A percentile compares a stretch with the other conserved stretches of the same genome.
Evolutionary conservation across 1,140 invertebrate species (phyloP).

Genomic region (Drosophila prosaltans): DNA sequence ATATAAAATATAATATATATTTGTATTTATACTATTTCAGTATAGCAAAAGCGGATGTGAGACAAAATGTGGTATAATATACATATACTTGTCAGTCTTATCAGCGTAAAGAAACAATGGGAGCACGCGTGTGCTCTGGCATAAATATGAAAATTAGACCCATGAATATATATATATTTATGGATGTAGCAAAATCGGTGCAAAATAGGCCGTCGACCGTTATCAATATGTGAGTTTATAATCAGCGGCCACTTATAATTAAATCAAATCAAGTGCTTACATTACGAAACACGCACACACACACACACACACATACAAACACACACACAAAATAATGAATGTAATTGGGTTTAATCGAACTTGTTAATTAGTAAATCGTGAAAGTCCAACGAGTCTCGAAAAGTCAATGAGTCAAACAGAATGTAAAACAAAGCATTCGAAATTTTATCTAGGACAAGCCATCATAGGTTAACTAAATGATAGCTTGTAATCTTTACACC

Average conservation of each 20-base stretch:
- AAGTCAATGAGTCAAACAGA: constrained; percentile 23
- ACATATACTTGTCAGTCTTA: neutral
- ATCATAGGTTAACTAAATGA: too few relatives aligned
- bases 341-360: constrained; percentile 15
- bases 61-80: neutral
- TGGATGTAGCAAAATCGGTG: constrained; percentile 1
- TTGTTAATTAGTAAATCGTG: constrained; percentile 25
- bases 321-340: neutral
- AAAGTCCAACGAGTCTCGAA: constrained; percentile 3
- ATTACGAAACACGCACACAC: constrained; percentile 13
- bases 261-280: constrained; percentile 18
- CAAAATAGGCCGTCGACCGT: neutral
- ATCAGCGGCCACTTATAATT: neutral
- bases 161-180: neutral
- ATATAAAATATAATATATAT: neutral
- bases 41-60: constrained; percentile 5
- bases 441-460: neutral
- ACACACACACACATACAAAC: too few relatives aligned
- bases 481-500: too few relatives aligned
- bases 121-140: neutral
- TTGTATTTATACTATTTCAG: neutral
- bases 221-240: constrained; percentile 7
- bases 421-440: neutral
- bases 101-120: neutral
- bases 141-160: constrained; percentile 7